Percentiles rank a stretch among this genome's conserved stretches.
Conservation (phyloP, 2,113 vertebrate species). For the Choloepus hoffmanni region DNA sequence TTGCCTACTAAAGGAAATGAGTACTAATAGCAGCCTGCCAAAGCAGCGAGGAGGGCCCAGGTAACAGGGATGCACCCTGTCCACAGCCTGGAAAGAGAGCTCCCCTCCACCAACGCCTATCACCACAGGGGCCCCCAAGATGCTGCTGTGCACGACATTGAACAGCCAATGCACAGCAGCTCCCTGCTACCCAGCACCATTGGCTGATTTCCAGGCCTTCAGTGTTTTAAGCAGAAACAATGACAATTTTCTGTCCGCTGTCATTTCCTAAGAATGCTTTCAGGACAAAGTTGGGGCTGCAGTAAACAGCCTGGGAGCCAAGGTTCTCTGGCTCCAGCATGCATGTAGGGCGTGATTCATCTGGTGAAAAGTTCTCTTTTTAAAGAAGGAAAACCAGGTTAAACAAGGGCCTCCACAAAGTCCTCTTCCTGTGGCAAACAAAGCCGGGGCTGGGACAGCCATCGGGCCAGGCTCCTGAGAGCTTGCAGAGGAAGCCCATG, state of each 20-base stretch:
- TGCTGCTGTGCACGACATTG: background rate
- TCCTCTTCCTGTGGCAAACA: conserved; percentile 84
- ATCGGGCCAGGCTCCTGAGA: background rate
- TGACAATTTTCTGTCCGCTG: conserved; percentile 72
- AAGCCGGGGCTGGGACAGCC: conserved; percentile 29
- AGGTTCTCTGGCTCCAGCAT: conserved; percentile 80
- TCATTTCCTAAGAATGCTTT: conserved; percentile 84
- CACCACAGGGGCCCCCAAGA: background rate
- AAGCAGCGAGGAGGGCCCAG: background rate
- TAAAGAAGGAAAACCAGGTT: conserved; percentile 59
- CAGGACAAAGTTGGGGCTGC: conserved; percentile 70
- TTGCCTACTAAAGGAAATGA: background rate
- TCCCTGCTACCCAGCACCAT: background rate
- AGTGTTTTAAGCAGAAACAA: conserved; percentile 71
- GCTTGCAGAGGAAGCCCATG: background rate
- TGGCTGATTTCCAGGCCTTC: conserved; percentile 60
- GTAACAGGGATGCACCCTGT: background rate
- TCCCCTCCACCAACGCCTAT: background rate
- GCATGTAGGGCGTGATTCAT: conserved; percentile 81
- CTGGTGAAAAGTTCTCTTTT: conserved; percentile 82
- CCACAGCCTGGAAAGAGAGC: background rate
- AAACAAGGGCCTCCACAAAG: conserved; percentile 82
- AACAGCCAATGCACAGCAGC: background rate
- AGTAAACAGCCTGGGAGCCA: conserved; percentile 86
- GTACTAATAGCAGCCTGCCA: no score